Conservation (phyloP, 2,797 vertebrate genomes). For the Peromyscus eremicus region DNA sequence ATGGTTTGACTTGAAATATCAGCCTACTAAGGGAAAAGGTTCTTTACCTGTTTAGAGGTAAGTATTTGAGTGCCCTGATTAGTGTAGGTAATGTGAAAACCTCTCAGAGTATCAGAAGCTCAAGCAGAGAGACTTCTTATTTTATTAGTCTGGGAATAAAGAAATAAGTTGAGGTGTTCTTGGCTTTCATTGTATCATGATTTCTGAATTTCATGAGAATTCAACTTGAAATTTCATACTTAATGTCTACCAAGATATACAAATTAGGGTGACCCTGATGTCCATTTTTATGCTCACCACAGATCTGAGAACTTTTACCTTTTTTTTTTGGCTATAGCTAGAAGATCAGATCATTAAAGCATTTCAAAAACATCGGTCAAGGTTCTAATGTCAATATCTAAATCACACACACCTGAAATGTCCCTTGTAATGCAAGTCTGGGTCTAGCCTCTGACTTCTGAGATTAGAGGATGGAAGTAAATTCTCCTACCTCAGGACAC, state of each 20-base stretch:
- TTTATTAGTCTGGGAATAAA: slow-evolving; percentile 8
- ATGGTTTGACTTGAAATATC: slow-evolving; percentile 83
- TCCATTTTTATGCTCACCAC: neutral
- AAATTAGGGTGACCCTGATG: neutral
- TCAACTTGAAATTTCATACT: neutral
- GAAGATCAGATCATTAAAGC: neutral
- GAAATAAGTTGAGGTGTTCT: neutral
- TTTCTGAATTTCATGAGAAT: neutral
- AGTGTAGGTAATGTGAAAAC: slow-evolving; percentile 62
- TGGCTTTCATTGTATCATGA: neutral
- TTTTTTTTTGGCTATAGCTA: neutral
- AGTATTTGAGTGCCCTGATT: slow-evolving; percentile 74
- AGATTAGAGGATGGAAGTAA: neutral
- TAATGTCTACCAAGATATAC: neutral
- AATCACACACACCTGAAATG: slow-evolving; percentile 11
- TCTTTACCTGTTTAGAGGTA: slow-evolving; percentile 76
- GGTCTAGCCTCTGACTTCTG: neutral
- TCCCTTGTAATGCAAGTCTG: neutral
- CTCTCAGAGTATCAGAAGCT: slow-evolving; percentile 66
- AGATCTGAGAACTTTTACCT: neutral
- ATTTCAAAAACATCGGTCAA: neutral
- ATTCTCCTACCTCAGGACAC: neutral
- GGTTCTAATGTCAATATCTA: slow-evolving; percentile 13
- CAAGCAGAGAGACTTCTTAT: slow-evolving; percentile 41
- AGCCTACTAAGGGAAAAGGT: slow-evolving; percentile 80